Conservation (phyloP, 2,888 invertebrate genomes). For the Craniophora ligustri region DNA sequence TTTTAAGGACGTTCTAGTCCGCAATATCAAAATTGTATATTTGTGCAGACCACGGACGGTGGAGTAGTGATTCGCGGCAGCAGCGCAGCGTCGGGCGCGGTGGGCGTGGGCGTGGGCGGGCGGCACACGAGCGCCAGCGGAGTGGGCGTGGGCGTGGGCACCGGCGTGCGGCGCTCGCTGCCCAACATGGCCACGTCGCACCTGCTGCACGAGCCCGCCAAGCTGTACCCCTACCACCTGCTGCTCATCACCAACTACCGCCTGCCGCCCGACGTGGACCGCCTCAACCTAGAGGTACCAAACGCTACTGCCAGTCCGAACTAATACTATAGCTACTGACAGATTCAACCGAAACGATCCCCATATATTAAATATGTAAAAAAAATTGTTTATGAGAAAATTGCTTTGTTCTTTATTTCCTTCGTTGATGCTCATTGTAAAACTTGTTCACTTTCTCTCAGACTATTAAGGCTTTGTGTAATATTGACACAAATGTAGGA, state of each 20-base stretch:
- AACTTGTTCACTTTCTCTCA: too few species aligned
- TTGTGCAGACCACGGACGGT: conserved; percentile 66
- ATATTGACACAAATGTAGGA: too few species aligned
- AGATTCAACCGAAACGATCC: too few species aligned
- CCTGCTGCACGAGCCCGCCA: conserved; percentile 96
- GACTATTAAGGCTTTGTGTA: too few species aligned
- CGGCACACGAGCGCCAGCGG: conserved; percentile 29
- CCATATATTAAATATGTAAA: too few species aligned
- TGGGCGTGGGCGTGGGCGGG: conserved; percentile 73
- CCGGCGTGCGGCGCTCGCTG: conserved; percentile 95
- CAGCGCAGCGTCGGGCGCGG: conserved; percentile 90
- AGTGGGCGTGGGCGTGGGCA: conserved; percentile 42
- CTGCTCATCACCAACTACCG: conserved; percentile 98
- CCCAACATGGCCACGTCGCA: conserved; percentile 98
- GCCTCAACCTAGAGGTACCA: conserved; percentile 98
- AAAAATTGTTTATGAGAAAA: too few species aligned
- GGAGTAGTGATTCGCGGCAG: conserved; percentile 67
- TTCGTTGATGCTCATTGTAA: too few species aligned
- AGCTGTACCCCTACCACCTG: conserved; percentile 98
- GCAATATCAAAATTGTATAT: too few species aligned
- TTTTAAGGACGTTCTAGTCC: too few species aligned
- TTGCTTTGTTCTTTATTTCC: too few species aligned
- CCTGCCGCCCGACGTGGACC: conserved; percentile 98
- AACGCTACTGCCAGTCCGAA: too few species aligned
- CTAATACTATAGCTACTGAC: too few species aligned